Evolutionary conservation across 2,888 invertebrate species (phyloP), one percentile per base, ranked within the genome.

Genomic region (Scaptomyza flava): DNA sequence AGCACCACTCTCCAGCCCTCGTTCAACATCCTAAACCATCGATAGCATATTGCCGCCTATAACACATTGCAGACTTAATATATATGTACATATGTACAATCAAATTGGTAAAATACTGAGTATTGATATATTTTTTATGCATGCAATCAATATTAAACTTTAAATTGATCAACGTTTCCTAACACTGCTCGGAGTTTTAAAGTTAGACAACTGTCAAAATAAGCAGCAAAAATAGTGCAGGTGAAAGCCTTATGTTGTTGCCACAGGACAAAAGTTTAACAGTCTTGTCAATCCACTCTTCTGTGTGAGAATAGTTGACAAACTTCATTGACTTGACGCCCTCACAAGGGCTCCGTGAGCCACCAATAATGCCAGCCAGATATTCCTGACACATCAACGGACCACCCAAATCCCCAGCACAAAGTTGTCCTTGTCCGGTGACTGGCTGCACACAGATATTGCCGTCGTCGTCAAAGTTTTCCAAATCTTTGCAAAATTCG

Each of bases 371-470:
- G 2, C 82, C 82, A 3, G 41, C 53, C 31, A 82, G 43, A 2
- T 9, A 20, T 0, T 51, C 67, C 0, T 20, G 0, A 20, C 82
- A 82, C 2, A 86, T 34, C 0, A 82, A 30, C 0, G 82, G 82
- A 0, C 81, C 80, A 6, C 82, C 82, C 71, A 86, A 38, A 52
- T 82, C 82, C 1, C 82, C 82, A 6, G 83, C 58, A 45, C 82
- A 82, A 2, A 69, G 4, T 11, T 54, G 7, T 0, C 69, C 86
- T 0, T 27, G 27, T 1, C 27, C 41, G 7, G 23, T 0, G 20
- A 5, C 23, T 8, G 83, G 73, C 30, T 56, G 8, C 2, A 27
- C 63, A 17, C 82, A 82, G 2, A 85, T 42, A 11, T 53, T 68
- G 2, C 36, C 43, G 0, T 65, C 53, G 0, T 14, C 0, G 0